A percentile compares a stretch with the other conserved stretches of the same genome.
Evolutionary conservation across 1,140 invertebrate species (phyloP).

Genomic region (Holotrichia oblita): DNA sequence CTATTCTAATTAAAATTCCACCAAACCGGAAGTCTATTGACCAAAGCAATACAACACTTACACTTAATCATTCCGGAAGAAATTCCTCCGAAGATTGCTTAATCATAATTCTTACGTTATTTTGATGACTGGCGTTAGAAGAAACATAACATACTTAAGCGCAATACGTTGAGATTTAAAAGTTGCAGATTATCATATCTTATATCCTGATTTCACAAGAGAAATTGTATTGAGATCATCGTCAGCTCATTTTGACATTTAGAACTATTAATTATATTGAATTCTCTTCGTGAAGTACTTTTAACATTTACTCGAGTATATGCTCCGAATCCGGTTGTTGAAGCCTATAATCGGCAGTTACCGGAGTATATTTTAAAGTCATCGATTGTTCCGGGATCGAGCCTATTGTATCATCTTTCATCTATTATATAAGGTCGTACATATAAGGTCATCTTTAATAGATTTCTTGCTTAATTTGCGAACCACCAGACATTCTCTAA

Average conservation of each 20-base stretch:
- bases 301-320: neutral
- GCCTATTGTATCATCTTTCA: neutral
- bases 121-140: neutral
- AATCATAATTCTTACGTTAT: neutral
- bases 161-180: neutral
- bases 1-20: neutral
- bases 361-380: neutral
- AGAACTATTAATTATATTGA: neutral
- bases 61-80: neutral
- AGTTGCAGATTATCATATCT: too few relatives aligned
- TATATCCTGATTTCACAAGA: neutral
- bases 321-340: neutral
- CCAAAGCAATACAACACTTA: neutral
- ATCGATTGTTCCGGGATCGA: conserved; percentile 6
- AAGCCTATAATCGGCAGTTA: neutral
- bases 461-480: neutral
- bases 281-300: neutral
- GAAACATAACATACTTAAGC: neutral
- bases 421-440: too few relatives aligned
- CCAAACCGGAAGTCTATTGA: neutral
- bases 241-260: neutral
- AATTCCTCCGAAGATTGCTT: neutral
- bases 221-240: neutral
- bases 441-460: neutral
- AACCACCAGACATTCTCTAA: neutral